Evolutionary conservation across 2,888 invertebrate species (phyloP), one percentile per base, ranked within the genome.

Genomic region (Odontothrips loti): DNA sequence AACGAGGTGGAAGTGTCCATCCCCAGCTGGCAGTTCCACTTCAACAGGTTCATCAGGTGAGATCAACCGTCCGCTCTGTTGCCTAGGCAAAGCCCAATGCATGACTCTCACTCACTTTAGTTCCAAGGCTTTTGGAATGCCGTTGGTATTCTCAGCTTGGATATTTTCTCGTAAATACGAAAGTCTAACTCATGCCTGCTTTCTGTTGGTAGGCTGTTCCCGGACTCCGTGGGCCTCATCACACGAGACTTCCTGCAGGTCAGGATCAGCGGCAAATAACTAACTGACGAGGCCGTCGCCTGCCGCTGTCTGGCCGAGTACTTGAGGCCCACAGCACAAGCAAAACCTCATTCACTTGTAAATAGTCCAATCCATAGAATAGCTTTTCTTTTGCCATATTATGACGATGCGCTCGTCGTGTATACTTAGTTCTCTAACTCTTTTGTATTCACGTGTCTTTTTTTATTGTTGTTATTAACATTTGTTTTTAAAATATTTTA

Each of bases 1-100:
- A 90, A 92, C 80, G 86, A 91, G 81, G 84, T 84, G 75, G 93
- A 93, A 86, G 87, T 90, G 20, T 90, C 93, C 48, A 90, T 94
- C 79, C 95, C 95, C 0, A 88, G 89, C 83, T 89, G 89, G 12
- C 90, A 91, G 82, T 87, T 90, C 81, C 87, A 89, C 81, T 83
- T 92, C 43, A 92, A 91, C 84, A 88, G 89, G 81, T 20, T 85
- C 29, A 51, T 86, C 8, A 87, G 88, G 88, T 88, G 84, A 83
- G 81, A 43, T 1, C 2, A 51, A n/a, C n/a, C n/a, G 51, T 51
- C 1, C n/a, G 79, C 81, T 75, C 1, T 51, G 48, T 51, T 51
- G 51, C 1, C 17, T 51, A 48, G n/a, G n/a, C n/a, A 15, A 51
- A 51, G 15, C 17, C 8, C 51, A 12, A 12, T 51, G 51, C 17